Evolutionary conservation across 1,140 invertebrate genomes (phyloP).

Genomic region (Ceratosolen fusciceps): DNA sequence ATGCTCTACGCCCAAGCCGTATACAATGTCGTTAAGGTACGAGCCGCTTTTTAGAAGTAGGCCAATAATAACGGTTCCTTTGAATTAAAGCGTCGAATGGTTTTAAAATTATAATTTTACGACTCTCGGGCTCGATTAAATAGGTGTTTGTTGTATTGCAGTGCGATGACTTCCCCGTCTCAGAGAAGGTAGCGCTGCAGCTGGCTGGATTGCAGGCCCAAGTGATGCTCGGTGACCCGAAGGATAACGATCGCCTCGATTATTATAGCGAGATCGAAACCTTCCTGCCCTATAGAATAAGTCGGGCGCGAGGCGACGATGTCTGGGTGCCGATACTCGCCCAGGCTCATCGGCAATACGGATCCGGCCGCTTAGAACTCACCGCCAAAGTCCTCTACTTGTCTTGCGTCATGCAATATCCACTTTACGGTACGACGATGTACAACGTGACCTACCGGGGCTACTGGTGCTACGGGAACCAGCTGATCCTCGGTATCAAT

Average conservation of each 20-base stretch:
- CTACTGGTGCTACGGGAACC: constrained; percentile 88
- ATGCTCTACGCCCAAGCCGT: constrained; percentile 96
- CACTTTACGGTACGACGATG: constrained; percentile 94
- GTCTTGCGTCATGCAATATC: constrained; percentile 97
- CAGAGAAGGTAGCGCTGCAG: constrained; percentile 94
- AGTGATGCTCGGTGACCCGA: constrained; percentile 90
- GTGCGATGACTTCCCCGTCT: constrained; percentile 95
- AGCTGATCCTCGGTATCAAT: constrained; percentile 87
- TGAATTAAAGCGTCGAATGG: too few species aligned
- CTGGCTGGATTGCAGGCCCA: constrained; percentile 94
- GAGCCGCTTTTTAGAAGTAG: constrained; percentile 33
- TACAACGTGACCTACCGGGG: constrained; percentile 93
- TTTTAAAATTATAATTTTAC: too few species aligned
- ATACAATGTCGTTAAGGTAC: constrained; percentile 93
- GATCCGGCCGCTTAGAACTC: constrained; percentile 89
- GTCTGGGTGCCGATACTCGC: constrained; percentile 90
- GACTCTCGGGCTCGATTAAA: too few species aligned
- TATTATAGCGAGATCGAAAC: constrained; percentile 86
- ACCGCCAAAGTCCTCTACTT: constrained; percentile 95
- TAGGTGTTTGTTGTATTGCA: constrained; percentile 72
- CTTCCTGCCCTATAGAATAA: constrained; percentile 85
- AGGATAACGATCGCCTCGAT: constrained; percentile 78
- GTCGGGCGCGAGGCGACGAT: constrained; percentile 79
- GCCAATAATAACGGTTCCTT: too few species aligned
- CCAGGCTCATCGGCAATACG: constrained; percentile 91